Conservation (phyloP, 23 tunicate genomes). For the Clavelina lepadiformis region DNA sequence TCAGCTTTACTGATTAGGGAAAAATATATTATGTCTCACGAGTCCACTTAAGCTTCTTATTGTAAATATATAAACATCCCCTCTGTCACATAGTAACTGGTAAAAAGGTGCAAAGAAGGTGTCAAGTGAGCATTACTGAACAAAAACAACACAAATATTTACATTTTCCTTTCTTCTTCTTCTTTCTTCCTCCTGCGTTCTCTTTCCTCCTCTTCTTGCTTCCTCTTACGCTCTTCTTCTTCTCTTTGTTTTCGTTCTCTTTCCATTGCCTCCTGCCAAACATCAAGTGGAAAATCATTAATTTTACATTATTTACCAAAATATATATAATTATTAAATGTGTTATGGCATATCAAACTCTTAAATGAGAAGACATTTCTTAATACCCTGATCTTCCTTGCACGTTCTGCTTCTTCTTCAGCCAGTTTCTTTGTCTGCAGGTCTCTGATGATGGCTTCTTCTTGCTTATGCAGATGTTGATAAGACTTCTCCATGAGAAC, state of each 20-base stretch:
- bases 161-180: constrained; percentile 66
- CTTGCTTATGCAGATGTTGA: constrained; percentile 40
- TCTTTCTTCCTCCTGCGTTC: constrained; percentile 74
- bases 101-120: too few species aligned
- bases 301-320: background rate
- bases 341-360: background rate
- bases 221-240: constrained; percentile 79
- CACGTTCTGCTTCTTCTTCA: constrained; percentile 78
- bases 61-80: background rate
- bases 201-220: too few species aligned
- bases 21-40: background rate
- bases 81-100: too few species aligned
- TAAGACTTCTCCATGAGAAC: constrained; percentile 42
- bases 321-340: background rate
- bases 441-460: constrained; percentile 53
- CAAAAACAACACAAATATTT: background rate
- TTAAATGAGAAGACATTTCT: background rate
- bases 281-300: background rate
- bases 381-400: constrained; percentile 44
- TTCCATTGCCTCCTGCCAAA: constrained; percentile 67
- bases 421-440: constrained; percentile 53
- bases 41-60: background rate
- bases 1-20: constrained; percentile 64
- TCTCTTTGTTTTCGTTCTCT: constrained; percentile 65
- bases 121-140: background rate